Conservation (phyloP, 1,140 invertebrate genomes). For the Ptiloglossa arizonensis region DNA sequence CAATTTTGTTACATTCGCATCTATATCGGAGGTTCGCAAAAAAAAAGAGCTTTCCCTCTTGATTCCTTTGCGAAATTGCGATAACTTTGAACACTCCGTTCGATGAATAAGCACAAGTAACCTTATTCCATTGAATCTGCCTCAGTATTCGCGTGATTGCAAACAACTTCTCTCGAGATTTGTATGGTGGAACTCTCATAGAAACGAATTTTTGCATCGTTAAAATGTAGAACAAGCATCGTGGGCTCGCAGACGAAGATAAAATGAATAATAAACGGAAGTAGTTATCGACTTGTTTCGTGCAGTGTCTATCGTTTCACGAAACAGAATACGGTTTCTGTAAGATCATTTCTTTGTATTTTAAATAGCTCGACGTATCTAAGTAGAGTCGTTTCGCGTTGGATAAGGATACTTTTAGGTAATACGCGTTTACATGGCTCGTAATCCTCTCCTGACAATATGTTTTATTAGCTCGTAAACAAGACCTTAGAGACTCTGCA, state of each 20-base stretch:
- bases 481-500: constrained; percentile 21
- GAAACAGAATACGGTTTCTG: background rate
- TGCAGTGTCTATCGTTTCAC: constrained; percentile 7
- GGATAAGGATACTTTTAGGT: constrained; percentile 6
- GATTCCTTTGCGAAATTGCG: background rate
- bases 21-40: background rate
- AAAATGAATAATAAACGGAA: constrained; percentile 7
- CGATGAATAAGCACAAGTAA: background rate
- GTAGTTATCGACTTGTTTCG: constrained; percentile 7
- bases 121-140: constrained; percentile 4
- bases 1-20: background rate
- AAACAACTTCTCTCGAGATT: background rate
- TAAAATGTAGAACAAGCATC: constrained; percentile 8
- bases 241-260: too few species aligned
- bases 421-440: constrained; percentile 8
- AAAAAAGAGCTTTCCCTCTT: background rate
- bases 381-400: background rate
- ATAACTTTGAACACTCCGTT: background rate
- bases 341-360: constrained; percentile 9
- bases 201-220: constrained; percentile 16
- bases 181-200: background rate
- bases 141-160: background rate
- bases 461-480: constrained; percentile 42
- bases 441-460: constrained; percentile 14
- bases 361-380: too few species aligned